A percentile compares a stretch with the other conserved stretches of the same genome.
phyloP scores from a whole-genome alignment of 2,113 vertebrate species.

The Eurystomus gularis region DNA sequence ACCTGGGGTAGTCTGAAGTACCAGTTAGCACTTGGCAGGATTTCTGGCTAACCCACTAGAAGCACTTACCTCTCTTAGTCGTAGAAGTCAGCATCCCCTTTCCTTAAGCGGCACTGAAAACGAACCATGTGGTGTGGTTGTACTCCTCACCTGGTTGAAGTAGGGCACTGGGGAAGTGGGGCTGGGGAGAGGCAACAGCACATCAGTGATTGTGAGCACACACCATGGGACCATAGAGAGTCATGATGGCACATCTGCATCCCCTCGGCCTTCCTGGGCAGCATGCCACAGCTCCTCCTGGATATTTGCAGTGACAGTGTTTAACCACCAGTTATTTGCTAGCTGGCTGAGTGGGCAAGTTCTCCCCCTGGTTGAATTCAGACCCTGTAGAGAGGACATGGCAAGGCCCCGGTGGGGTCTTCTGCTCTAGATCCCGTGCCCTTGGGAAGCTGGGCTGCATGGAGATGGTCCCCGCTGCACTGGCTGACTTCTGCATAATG shows the following conservation, averaged over 20 bases:
- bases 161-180: slow-evolving; percentile 82
- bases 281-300: accelerated
- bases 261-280: neutral
- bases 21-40: accelerated
- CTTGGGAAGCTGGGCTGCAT: neutral
- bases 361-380: accelerated
- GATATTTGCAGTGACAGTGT: neutral
- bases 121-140: slow-evolving; percentile 81
- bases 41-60: neutral
- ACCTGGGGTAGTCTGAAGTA: neutral
- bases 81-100: neutral
- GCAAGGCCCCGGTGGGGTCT: neutral
- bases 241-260: neutral
- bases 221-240: accelerated
- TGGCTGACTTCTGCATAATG: neutral
- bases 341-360: accelerated
- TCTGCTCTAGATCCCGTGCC: neutral
- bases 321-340: neutral
- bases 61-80: neutral
- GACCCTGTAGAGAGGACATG: neutral
- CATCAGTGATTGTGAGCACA: neutral
- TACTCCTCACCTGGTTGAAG: slow-evolving; percentile 85
- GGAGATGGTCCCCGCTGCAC: accelerated
- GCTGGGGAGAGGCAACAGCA: slow-evolving; percentile 66
- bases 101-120: slow-evolving; percentile 74